A percentile compares a stretch with the other conserved stretches of the same genome.
These are phyloP conservation scores for Halocynthia roretzi DNA, from an alignment of 23 tunicate genomes.

Conservation along the genomic window DNA sequence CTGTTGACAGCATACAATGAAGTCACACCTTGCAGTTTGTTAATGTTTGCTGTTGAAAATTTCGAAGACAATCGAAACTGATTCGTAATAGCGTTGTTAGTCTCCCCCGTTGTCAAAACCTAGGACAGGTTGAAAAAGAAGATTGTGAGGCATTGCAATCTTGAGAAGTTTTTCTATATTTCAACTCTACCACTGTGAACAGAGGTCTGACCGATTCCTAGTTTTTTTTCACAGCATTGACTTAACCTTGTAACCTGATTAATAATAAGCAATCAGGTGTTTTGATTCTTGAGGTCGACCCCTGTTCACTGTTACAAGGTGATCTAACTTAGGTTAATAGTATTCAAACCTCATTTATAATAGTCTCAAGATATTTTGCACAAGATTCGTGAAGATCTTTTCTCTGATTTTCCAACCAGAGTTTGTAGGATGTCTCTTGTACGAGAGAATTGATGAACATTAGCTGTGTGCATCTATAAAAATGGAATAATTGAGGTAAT, in stretches of 20 bases:
- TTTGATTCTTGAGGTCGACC: no score
- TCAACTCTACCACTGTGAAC: no score
- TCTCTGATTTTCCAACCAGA: slow-evolving; percentile 85
- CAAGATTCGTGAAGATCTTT: slow-evolving; percentile 65
- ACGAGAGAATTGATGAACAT: slow-evolving; percentile 72
- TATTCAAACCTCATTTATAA: slow-evolving; percentile 41
- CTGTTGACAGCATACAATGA: not conserved
- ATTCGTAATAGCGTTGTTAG: slow-evolving; percentile 23
- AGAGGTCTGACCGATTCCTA: no score
- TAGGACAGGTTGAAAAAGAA: not conserved
- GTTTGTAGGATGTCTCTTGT: slow-evolving; percentile 84
- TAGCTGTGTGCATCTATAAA: slow-evolving; percentile 55
- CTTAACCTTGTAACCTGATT: no score
- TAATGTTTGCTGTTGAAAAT: not conserved
- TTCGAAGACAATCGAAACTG: slow-evolving; percentile 28
- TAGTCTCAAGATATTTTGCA: slow-evolving; percentile 56
- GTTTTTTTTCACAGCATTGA: no score
- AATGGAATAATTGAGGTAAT: no score
- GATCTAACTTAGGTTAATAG: no score
- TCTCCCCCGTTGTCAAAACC: slow-evolving; percentile 40
- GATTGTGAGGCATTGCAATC: no score
- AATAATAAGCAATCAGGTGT: no score
- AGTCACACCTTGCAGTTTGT: not conserved
- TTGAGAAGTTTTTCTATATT: no score
- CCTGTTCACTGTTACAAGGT: no score